Evolutionary conservation across 2,888 invertebrate genomes (phyloP).

Genomic region (Dermolepida albohirtum): DNA sequence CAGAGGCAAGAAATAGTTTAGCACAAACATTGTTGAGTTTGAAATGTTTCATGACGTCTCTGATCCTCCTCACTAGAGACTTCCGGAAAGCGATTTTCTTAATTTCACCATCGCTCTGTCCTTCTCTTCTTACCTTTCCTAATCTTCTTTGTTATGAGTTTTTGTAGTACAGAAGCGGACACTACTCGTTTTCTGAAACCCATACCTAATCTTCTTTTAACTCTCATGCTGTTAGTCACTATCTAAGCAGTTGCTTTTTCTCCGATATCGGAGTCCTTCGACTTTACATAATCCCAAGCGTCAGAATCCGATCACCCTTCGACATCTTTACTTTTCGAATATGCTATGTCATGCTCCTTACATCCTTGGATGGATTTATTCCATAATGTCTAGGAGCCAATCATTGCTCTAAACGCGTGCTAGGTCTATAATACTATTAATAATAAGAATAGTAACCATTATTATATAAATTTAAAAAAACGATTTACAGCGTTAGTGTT

Average conservation of each 20-base stretch:
- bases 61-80: too few species aligned
- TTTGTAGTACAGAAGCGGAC: not conserved
- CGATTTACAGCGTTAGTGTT: too few species aligned
- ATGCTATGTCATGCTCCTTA: too few species aligned
- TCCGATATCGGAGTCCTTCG: slow-evolving; percentile 32
- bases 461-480: too few species aligned
- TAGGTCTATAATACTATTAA: too few species aligned
- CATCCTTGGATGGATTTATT: too few species aligned
- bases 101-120: not conserved
- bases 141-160: not conserved
- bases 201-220: slow-evolving; percentile 39
- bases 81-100: too few species aligned
- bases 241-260: slow-evolving; percentile 23
- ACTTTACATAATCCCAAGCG: slow-evolving; percentile 32
- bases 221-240: slow-evolving; percentile 34
- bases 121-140: not conserved
- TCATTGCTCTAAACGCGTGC: too few species aligned
- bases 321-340: too few species aligned
- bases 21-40: not conserved
- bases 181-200: not conserved
- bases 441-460: too few species aligned
- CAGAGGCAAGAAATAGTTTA: not conserved
- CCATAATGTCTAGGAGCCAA: too few species aligned
- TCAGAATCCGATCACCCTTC: too few species aligned
- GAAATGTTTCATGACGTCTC: not conserved